Conservation (phyloP, 2,797 vertebrate genomes). For the Carduelis carduelis region DNA sequence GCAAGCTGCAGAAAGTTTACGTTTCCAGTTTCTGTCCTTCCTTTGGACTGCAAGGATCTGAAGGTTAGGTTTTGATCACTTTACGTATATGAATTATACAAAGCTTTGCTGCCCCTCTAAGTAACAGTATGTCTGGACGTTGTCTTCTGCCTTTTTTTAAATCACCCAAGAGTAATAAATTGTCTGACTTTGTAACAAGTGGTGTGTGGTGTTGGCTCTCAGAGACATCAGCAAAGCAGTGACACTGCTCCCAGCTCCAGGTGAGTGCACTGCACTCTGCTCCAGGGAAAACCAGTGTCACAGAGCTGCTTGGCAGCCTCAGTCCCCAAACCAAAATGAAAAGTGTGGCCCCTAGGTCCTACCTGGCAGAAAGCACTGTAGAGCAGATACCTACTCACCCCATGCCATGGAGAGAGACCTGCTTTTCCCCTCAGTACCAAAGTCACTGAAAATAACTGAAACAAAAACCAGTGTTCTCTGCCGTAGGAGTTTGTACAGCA, state of each 20-base stretch:
- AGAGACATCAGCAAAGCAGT: not conserved
- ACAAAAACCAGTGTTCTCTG: not conserved
- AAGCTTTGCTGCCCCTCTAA: slow-evolving; percentile 24
- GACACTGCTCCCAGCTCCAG: rapidly evolving
- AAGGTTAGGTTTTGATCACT: slow-evolving; percentile 55
- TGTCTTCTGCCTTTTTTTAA: slow-evolving; percentile 53
- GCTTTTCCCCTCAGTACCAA: not conserved
- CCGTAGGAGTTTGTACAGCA: not conserved
- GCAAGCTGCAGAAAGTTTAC: slow-evolving; percentile 8
- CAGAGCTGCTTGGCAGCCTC: not conserved
- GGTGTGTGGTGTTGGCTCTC: slow-evolving; percentile 27
- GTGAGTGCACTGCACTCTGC: not conserved
- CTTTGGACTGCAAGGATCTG: slow-evolving; percentile 26
- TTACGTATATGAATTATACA: slow-evolving; percentile 5
- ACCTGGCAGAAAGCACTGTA: rapidly evolving
- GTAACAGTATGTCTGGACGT: slow-evolving; percentile 17
- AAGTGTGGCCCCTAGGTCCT: too few species aligned
- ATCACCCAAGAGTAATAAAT: slow-evolving; percentile 61
- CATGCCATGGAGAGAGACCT: rapidly evolving
- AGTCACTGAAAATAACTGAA: not conserved
- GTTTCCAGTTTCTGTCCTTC: slow-evolving; percentile 24
- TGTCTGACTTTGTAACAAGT: slow-evolving; percentile 59
- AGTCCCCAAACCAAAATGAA: not conserved
- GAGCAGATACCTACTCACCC: not conserved
- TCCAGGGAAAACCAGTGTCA: rapidly evolving